Base-by-base conservation (phyloP, 1,140 invertebrate genomes). In the Pogonomyrmex barbatus region DNA sequence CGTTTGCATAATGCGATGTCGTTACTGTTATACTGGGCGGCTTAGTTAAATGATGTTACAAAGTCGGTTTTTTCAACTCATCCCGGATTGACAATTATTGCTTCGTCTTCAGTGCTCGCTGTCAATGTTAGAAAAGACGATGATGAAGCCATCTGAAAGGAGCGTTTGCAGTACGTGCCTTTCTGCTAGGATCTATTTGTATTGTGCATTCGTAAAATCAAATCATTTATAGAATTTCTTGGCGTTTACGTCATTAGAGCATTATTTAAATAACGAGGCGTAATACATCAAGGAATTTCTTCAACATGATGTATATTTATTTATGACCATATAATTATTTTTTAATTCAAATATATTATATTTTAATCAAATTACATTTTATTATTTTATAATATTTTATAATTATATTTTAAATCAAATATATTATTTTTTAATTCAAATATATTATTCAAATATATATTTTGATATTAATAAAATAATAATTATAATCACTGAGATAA, bases 41-140 rank as follows among this genome's bases (percentile, higher is more conserved):
- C 65, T 62, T 63, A 24, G 24, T n/a, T 60, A 60, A 76, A 76
- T 76, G 73, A 60, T 45, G 39, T 76, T 76, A 30, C 71, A 58
- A 56, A 36, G 6, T 14, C 24, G 5, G 12, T 14, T 52, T 50
- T 47, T 60, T 65, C 33, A 45, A 65, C 60, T 45, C 58, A 17
- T 45, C 24, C 10, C 42, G 12, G 42, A 39, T 42, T 60, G 60
- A 60, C 42, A 65, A 78, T 78, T 65, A 63, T 65, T 63, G 30
- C 17, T 65, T 17, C 60, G 36, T 65, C 33, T 63, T 2, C 30
- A 36, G 42, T 42, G 17, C 17, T 63, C 56, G 56, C 56, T 77
- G 39, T 24, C 42, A 63, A 65, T 14, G 45, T 2, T 36, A 17
- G 10, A 67, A 54, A 67, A 79, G 62, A 0, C 30, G 39, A 33